Conservation (phyloP, 2,888 invertebrate genomes). For the Agonopterix arenella region DNA sequence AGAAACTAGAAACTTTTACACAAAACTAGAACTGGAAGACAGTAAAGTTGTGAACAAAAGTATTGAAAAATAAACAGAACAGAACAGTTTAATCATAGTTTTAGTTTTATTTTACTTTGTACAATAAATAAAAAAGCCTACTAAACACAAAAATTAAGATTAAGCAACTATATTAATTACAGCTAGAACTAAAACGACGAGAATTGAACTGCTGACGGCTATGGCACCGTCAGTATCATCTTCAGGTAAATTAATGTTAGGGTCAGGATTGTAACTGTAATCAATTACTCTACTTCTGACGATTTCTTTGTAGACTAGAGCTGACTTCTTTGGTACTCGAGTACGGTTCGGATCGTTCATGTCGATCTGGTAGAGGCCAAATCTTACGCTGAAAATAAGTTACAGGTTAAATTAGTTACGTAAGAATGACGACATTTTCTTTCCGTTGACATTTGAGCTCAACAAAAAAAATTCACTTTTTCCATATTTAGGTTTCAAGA, state of each 20-base stretch:
- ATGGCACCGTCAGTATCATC: not conserved
- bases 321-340: conserved; percentile 74
- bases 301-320: conserved; percentile 57
- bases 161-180: not conserved
- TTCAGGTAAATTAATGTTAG: conserved; percentile 6
- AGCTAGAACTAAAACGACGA: not conserved
- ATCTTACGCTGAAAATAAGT: conserved; percentile 47
- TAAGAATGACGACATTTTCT: no score
- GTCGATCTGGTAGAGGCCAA: conserved; percentile 78
- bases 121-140: no score
- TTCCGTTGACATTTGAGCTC: no score
- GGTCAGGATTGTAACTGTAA: conserved; percentile 18
- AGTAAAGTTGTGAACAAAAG: no score
- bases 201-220: not conserved
- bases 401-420: not conserved
- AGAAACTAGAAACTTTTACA: no score
- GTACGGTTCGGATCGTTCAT: conserved; percentile 68
- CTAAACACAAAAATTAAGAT: no score
- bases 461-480: no score
- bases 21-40: no score
- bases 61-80: no score
- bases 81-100: no score
- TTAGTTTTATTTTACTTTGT: no score
- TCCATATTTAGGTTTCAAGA: no score
- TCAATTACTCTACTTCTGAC: conserved; percentile 37